A percentile compares a stretch with the other conserved stretches of the same genome.
Evolutionary conservation across 2,113 vertebrate species (phyloP).

Genomic region (Xenopus tropicalis): DNA sequence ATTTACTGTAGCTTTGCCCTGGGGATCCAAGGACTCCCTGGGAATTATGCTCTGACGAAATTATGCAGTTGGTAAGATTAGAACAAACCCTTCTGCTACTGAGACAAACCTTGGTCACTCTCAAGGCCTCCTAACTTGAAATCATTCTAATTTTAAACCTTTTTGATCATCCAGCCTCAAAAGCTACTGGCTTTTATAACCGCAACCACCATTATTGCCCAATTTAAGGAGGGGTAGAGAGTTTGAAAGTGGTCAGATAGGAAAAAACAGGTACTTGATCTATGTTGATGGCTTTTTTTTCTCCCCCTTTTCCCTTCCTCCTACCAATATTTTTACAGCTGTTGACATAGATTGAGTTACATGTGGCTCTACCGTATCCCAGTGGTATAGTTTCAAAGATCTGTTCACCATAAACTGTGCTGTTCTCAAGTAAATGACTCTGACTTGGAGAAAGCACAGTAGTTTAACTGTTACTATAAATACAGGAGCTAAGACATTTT

Average conservation of each 20-base stretch:
- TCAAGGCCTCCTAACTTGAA: constrained; percentile 69
- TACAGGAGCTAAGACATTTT: constrained; percentile 79
- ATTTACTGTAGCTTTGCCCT: constrained; percentile 84
- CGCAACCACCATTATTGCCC: constrained; percentile 71
- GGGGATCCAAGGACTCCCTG: constrained; percentile 75
- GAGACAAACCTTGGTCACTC: constrained; percentile 68
- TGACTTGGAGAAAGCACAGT: constrained; percentile 74
- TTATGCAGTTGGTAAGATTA: constrained; percentile 80
- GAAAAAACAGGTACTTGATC: constrained; percentile 66
- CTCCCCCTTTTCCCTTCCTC: constrained; percentile 53
- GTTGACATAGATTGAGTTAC: constrained; percentile 89
- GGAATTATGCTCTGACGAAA: constrained; percentile 75
- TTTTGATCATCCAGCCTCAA: constrained; percentile 82
- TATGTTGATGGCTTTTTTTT: constrained; percentile 61
- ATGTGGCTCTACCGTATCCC: constrained; percentile 77
- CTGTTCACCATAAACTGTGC: constrained; percentile 82
- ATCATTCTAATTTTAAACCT: constrained; percentile 79
- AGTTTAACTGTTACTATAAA: constrained; percentile 84
- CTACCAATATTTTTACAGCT: constrained; percentile 85
- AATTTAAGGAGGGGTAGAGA: constrained; percentile 60
- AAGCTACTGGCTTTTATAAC: constrained; percentile 71
- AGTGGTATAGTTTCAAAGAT: constrained; percentile 71
- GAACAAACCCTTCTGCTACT: constrained; percentile 73
- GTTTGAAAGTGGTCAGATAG: constrained; percentile 65
- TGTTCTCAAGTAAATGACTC: constrained; percentile 75